Evolutionary conservation across 1,140 invertebrate species (phyloP).

Genomic region (Melipona quadrifasciata): DNA sequence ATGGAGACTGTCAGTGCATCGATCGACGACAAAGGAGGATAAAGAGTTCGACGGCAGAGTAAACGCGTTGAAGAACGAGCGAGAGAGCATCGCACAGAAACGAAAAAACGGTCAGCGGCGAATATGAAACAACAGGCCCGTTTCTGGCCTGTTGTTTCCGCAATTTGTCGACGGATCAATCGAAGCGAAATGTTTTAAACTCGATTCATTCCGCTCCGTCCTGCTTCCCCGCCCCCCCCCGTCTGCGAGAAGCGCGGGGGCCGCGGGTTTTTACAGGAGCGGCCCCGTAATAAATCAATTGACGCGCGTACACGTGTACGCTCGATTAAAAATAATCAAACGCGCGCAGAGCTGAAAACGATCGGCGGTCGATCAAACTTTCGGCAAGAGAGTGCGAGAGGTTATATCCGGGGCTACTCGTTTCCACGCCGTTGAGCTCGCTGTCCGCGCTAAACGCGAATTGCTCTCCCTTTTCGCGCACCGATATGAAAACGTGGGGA

Average conservation of each 20-base stretch:
- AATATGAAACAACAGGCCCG: slow-evolving; percentile 35
- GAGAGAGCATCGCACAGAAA: not conserved
- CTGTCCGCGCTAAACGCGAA: not conserved
- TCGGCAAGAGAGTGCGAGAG: slow-evolving; percentile 29
- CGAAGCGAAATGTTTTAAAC: slow-evolving; percentile 57
- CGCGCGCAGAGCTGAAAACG: slow-evolving; percentile 35
- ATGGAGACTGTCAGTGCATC: not conserved
- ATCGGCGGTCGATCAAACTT: slow-evolving; percentile 54
- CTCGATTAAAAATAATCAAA: slow-evolving; percentile 64
- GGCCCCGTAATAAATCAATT: slow-evolving; percentile 58
- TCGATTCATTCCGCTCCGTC: slow-evolving; percentile 55
- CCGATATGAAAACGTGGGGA: not conserved
- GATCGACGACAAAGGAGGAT: not conserved
- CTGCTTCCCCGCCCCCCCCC: too few species aligned
- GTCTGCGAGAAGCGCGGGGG: too few species aligned
- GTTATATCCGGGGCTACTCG: slow-evolving; percentile 6
- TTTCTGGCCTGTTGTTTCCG: slow-evolving; percentile 6
- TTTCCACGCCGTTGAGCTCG: slow-evolving; percentile 7
- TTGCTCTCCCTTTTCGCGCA: too few species aligned
- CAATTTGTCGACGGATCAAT: slow-evolving; percentile 50
- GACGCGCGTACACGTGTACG: slow-evolving; percentile 41
- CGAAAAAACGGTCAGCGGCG: not conserved
- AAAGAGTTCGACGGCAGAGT: not conserved
- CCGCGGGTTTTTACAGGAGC: slow-evolving; percentile 47
- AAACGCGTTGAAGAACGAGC: not conserved